A percentile compares a stretch with the other conserved stretches of the same genome.
These are phyloP conservation scores for Catharus fuscescens DNA, from an alignment of 2,113 vertebrate genomes.

Conservation along the genomic window DNA sequence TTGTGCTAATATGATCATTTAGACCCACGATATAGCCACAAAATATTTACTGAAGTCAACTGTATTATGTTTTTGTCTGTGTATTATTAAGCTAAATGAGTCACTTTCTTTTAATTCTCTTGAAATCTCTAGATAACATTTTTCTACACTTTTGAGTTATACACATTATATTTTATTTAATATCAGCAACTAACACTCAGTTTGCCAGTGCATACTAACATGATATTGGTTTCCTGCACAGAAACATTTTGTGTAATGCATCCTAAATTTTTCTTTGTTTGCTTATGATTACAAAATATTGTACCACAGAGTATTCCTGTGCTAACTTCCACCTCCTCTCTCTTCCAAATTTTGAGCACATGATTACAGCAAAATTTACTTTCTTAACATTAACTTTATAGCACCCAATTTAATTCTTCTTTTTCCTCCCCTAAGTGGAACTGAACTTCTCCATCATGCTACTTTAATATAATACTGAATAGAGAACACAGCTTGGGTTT, in stretches of 20 bases:
- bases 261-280: background rate
- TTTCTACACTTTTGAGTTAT: background rate
- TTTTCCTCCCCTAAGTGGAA: background rate
- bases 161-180: background rate
- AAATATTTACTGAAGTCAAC: slow-evolving; percentile 8
- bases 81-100: background rate
- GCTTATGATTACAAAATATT: background rate
- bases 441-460: background rate
- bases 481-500: background rate
- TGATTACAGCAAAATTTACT: background rate
- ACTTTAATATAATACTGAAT: background rate
- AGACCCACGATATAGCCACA: background rate
- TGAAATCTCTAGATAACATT: background rate
- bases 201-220: background rate
- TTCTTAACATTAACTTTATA: background rate
- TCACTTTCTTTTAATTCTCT: background rate
- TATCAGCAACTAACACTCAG: background rate
- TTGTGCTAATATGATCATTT: background rate
- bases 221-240: background rate
- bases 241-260: background rate
- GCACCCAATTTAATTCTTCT: background rate
- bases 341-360: background rate
- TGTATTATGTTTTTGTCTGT: background rate
- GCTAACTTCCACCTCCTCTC: background rate
- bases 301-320: background rate